Evolutionary conservation across 2,113 vertebrate species (phyloP).

Genomic region (Cephalopholis sonnerati): DNA sequence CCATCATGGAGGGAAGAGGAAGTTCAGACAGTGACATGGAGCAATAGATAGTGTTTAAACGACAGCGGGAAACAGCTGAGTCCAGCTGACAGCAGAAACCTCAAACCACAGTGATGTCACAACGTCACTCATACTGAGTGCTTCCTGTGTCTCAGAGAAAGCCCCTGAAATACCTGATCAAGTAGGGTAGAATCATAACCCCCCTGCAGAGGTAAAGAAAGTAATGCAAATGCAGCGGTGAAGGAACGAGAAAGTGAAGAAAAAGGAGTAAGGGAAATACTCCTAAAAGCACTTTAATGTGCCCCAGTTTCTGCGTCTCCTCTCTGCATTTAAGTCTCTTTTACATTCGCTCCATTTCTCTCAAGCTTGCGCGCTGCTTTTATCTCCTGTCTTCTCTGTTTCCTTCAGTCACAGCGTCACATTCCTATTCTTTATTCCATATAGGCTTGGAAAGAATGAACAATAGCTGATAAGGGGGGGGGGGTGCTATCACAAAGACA

Average conservation of each 20-base stretch:
- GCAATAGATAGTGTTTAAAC: slow-evolving; percentile 48
- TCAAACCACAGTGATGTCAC: slow-evolving; percentile 60
- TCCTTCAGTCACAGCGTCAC: slow-evolving; percentile 17
- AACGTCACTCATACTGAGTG: slow-evolving; percentile 11
- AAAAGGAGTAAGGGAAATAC: slow-evolving; percentile 6
- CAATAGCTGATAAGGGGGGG: neutral
- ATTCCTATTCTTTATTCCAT: slow-evolving; percentile 27
- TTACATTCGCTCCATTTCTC: slow-evolving; percentile 53
- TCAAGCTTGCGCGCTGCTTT: slow-evolving; percentile 33
- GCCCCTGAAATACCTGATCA: neutral
- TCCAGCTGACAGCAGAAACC: slow-evolving; percentile 45
- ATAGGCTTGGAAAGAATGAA: neutral
- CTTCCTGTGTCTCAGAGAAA: slow-evolving; percentile 47
- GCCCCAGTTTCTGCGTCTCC: slow-evolving; percentile 38
- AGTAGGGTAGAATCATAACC: neutral
- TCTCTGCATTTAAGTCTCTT: slow-evolving; percentile 24
- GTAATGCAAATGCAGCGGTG: slow-evolving; percentile 10
- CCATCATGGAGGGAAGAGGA: slow-evolving; percentile 44
- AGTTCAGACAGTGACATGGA: slow-evolving; percentile 39
- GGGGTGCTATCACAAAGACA: neutral
- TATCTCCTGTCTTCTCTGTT: slow-evolving; percentile 22
- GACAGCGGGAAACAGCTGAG: slow-evolving; percentile 24
- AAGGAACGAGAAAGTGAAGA: neutral
- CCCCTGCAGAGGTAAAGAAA: neutral
- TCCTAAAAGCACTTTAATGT: slow-evolving; percentile 54